Conservation (phyloP, 2,797 vertebrate species). For the Typhlichthys subterraneus region DNA sequence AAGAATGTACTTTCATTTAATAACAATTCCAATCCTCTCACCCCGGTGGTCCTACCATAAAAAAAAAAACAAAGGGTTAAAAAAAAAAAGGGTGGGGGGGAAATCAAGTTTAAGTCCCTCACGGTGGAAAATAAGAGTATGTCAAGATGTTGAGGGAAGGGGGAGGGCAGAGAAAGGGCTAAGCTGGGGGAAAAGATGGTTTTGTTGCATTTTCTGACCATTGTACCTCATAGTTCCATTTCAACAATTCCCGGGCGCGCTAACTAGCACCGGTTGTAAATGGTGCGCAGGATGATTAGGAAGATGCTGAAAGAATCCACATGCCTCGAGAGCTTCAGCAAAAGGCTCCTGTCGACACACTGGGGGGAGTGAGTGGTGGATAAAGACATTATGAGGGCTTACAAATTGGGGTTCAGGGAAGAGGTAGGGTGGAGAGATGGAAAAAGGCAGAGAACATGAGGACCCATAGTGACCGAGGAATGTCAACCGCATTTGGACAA, state of each 20-base stretch:
- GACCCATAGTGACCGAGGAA: not conserved
- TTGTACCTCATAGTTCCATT: conserved; percentile 48
- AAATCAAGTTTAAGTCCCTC: not conserved
- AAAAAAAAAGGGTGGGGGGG: not conserved
- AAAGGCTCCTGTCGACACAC: conserved; percentile 49
- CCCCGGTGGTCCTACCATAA: too few relatives aligned
- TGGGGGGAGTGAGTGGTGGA: conserved; percentile 84
- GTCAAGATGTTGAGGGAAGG: not conserved
- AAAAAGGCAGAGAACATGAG: conserved; percentile 1
- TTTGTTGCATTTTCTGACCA: conserved; percentile 9
- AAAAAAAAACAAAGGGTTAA: not conserved
- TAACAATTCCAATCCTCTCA: too few relatives aligned
- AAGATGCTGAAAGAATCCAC: conserved; percentile 79
- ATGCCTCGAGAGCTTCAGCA: conserved; percentile 80
- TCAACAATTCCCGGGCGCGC: conserved; percentile 67
- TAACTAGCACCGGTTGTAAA: conserved; percentile 80
- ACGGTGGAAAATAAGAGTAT: not conserved
- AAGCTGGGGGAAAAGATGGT: not conserved
- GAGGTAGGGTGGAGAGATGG: conserved; percentile 75
- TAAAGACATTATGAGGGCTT: conserved; percentile 81
- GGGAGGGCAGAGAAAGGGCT: not conserved
- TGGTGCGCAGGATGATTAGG: conserved; percentile 84
- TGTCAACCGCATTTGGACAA: not conserved
- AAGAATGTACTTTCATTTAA: too few relatives aligned
- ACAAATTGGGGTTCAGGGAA: conserved; percentile 90